Evolutionary conservation across 2,888 invertebrate species (phyloP), one percentile per base, ranked within the genome.

Genomic region (Latrodectus elegans): DNA sequence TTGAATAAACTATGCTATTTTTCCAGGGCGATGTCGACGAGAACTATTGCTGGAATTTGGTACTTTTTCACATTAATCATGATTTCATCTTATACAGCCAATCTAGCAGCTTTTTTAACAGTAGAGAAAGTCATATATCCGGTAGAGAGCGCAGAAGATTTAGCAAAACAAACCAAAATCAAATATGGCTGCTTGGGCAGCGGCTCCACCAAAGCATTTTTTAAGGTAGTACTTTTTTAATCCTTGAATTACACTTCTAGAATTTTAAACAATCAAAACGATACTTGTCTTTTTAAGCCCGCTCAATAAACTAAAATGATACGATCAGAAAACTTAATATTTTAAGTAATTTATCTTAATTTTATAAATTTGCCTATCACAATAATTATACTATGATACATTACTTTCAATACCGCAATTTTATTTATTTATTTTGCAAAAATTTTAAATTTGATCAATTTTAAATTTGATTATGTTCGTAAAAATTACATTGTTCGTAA

Each of bases 41-140:
- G 97, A 89, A 96, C 97, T 94, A 95, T 97, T 11, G 96, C 96
- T 8, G 97, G 97, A 64, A 97, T 97, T 95, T 92, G 92, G 97
- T 97, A 97, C 97, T 97, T 97, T 93, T 97, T 97, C 92, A 97
- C 97, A 0, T 93, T 97, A 77, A 97, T 98, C 91, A 97, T 98
- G 96, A 97, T 98, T 90, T 97, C 97, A 0, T 97, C 97, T 10
- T 98, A 98, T 92, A 98, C 98, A 38, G 98, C 98, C 78, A 98
- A 98, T 93, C 93, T 90, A 91, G 98, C 98, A 75, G 98, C 98
- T 11, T 98, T 98, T 92, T 93, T 98, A 8, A 98, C 98, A 0
- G 96, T 97, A 26, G 97, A 97, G 91, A 94, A 92, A 88, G 92
- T 92, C 91, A 91, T 91, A 12, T 92, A 96, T n/a, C 97, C 98